A percentile compares a stretch with the other conserved stretches of the same genome.
These are phyloP conservation scores for Tiliacea aurago DNA, from an alignment of 2,888 invertebrate genomes.

Conservation along the genomic window DNA sequence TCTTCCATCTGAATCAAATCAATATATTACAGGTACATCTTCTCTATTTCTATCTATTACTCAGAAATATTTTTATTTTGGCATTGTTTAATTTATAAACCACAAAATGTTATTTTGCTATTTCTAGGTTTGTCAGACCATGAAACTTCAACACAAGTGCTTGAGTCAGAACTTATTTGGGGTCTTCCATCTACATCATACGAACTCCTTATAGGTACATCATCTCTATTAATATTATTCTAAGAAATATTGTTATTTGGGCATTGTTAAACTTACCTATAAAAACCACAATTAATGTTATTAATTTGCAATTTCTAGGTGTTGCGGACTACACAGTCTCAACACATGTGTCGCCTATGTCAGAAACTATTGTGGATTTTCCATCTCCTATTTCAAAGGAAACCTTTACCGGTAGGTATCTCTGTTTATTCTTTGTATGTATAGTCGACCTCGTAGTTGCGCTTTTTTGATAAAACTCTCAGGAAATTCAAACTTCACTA, in stretches of 20 bases:
- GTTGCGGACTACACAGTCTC: not conserved
- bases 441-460: not conserved
- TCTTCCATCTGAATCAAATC: not conserved
- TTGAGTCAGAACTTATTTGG: not conserved
- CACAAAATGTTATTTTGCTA: no score
- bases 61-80: not conserved
- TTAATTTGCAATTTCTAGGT: not conserved
- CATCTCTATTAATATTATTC: not conserved
- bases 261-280: not conserved
- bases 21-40: not conserved
- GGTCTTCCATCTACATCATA: not conserved
- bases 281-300: not conserved
- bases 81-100: not conserved
- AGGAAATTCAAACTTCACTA: not conserved
- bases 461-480: not conserved
- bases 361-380: not conserved
- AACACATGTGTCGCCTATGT: not conserved
- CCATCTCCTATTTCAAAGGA: conserved; percentile 10
- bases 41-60: no score
- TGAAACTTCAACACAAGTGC: not conserved
- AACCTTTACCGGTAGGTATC: not conserved
- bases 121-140: conserved; percentile 3
- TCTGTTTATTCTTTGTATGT: not conserved
- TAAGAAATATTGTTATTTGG: not conserved
- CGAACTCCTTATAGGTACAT: not conserved